These are phyloP conservation scores for Ooceraea biroi DNA, from an alignment of 1,140 invertebrate species.

Conservation along the genomic window DNA sequence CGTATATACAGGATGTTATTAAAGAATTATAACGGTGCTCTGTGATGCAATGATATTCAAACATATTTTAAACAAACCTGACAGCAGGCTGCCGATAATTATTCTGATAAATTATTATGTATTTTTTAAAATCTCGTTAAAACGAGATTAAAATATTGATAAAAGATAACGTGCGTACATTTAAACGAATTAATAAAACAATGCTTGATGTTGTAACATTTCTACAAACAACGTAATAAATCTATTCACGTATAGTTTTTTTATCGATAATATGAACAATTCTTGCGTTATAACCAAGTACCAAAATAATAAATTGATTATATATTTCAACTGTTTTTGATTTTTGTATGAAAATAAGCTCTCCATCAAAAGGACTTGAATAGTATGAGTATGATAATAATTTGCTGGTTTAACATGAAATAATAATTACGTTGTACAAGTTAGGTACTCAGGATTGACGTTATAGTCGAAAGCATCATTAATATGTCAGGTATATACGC, in stretches of 20 bases:
- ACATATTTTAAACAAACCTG: not conserved
- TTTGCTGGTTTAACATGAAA: conserved; percentile 16
- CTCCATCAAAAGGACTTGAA: not conserved
- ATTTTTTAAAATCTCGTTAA: not conserved
- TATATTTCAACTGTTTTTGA: not conserved
- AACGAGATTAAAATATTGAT: too few species aligned
- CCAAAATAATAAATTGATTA: not conserved
- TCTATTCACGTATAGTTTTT: not conserved
- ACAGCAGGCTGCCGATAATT: not conserved
- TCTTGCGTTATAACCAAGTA: not conserved
- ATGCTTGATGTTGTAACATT: too few species aligned
- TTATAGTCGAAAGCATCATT: conserved; percentile 45
- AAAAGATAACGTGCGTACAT: too few species aligned
- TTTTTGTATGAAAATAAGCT: not conserved
- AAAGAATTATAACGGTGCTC: not conserved
- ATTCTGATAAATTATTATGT: not conserved
- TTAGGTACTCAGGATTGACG: not conserved
- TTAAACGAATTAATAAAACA: too few species aligned
- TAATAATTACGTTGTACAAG: conserved; percentile 28
- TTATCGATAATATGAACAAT: not conserved
- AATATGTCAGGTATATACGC: conserved; percentile 33
- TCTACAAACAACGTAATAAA: too few species aligned
- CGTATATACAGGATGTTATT: conserved; percentile 25
- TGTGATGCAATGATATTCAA: not conserved
- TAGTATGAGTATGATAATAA: conserved; percentile 4